phyloP scores from a whole-genome alignment of 2,888 invertebrate genomes.

The Bedellia somnulentella region DNA sequence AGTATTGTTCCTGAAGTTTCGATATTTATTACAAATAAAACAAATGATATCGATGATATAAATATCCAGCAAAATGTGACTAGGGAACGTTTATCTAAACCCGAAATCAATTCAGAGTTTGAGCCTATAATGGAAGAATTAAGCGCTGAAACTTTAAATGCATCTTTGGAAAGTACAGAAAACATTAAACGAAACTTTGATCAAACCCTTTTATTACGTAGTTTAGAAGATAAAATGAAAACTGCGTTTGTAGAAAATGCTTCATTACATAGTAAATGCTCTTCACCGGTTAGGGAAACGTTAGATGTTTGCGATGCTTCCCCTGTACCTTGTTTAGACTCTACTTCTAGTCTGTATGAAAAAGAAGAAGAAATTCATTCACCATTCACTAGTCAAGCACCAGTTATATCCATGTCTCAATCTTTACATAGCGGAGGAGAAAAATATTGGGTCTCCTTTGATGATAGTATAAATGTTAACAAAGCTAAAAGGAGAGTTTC shows the following conservation, averaged over 20 bases:
- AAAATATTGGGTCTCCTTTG: slow-evolving; percentile 50
- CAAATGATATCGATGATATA: not conserved
- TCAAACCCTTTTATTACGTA: not conserved
- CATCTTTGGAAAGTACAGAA: not conserved
- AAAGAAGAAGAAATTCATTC: slow-evolving; percentile 26
- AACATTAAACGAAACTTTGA: not conserved
- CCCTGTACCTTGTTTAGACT: slow-evolving; percentile 11
- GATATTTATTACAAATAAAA: not conserved
- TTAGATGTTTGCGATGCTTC: slow-evolving; percentile 18
- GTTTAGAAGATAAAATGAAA: slow-evolving; percentile 25
- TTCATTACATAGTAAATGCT: slow-evolving; percentile 12
- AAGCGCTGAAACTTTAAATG: not conserved
- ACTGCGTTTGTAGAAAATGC: slow-evolving; percentile 32
- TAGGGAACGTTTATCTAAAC: too few relatives aligned
- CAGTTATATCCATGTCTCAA: slow-evolving; percentile 42
- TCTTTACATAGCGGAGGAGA: slow-evolving; percentile 36
- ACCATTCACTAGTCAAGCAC: slow-evolving; percentile 28
- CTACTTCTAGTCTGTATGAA: slow-evolving; percentile 22
- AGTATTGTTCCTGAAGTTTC: not conserved
- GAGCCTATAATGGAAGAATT: not conserved
- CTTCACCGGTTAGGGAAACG: slow-evolving; percentile 21
- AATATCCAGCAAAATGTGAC: too few relatives aligned
- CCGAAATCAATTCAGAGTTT: too few relatives aligned
- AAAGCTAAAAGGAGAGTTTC: slow-evolving; percentile 9
- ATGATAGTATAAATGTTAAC: slow-evolving; percentile 17